Percentiles rank a stretch among this genome's conserved stretches.
Conservation (phyloP, 1,140 invertebrate genomes). For the Leptopilina clavipes region DNA sequence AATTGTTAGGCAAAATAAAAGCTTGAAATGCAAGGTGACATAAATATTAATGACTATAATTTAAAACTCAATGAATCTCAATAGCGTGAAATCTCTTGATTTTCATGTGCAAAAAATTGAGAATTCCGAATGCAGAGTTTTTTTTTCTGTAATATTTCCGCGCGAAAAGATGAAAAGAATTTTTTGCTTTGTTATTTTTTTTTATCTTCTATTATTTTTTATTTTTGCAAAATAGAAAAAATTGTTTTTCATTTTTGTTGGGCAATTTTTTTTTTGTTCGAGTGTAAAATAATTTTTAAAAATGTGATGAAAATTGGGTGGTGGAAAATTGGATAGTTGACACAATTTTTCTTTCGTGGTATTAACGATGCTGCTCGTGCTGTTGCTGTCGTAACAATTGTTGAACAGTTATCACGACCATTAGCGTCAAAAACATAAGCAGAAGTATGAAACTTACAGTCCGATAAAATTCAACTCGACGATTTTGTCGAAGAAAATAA, state of each 20-base stretch:
- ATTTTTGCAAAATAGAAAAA: too few relatives aligned
- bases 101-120: neutral
- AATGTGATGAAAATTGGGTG: neutral
- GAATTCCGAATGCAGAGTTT: neutral
- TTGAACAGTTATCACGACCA: neutral
- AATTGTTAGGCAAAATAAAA: neutral
- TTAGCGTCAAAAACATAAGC: constrained; percentile 21
- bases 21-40: neutral
- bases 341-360: constrained; percentile 3
- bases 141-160: neutral
- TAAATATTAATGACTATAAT: constrained; percentile 1
- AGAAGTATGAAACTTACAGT: neutral
- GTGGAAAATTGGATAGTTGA: constrained; percentile 7
- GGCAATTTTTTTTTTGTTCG: too few relatives aligned
- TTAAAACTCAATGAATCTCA: constrained; percentile 1
- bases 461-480: neutral
- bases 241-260: too few relatives aligned
- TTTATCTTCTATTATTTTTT: neutral
- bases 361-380: constrained; percentile 2
- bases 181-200: too few relatives aligned
- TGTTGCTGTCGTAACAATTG: neutral
- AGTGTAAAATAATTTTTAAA: too few relatives aligned
- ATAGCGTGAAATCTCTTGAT: neutral
- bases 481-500: neutral
- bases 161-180: too few relatives aligned